Conservation (phyloP, 2,113 vertebrate genomes). For the Alosa alosa region DNA sequence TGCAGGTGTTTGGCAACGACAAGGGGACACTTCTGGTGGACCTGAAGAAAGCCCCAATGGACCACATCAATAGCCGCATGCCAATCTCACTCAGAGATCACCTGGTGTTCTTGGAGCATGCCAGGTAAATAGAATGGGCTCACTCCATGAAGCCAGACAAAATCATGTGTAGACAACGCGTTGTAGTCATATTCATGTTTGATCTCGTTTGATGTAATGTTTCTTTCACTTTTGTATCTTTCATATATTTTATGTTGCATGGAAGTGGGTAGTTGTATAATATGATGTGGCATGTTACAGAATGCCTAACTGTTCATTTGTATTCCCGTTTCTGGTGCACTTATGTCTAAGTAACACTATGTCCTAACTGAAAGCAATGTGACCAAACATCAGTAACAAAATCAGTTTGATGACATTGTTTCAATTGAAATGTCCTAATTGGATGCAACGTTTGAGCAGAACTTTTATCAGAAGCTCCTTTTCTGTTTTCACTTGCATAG, state of each 20-base stretch:
- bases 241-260: background rate
- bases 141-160: constrained; percentile 58
- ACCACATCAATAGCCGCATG: constrained; percentile 67
- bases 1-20: constrained; percentile 79
- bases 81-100: constrained; percentile 83
- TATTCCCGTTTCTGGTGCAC: too few species aligned
- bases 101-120: constrained; percentile 84
- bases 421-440: too few species aligned
- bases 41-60: constrained; percentile 77
- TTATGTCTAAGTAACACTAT: background rate
- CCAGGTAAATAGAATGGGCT: constrained; percentile 70
- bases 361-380: too few species aligned
- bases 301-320: too few species aligned
- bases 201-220: too few species aligned
- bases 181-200: background rate
- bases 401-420: too few species aligned
- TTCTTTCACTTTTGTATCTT: background rate
- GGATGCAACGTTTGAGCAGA: too few species aligned
- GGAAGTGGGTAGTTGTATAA: background rate
- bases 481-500: too few species aligned
- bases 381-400: too few species aligned
- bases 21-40: constrained; percentile 83
- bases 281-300: background rate
- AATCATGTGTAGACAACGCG: background rate
- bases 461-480: too few species aligned